These are phyloP conservation scores for Psittacara wagleri DNA, from an alignment of 2,113 vertebrate species.

Conservation along the genomic window DNA sequence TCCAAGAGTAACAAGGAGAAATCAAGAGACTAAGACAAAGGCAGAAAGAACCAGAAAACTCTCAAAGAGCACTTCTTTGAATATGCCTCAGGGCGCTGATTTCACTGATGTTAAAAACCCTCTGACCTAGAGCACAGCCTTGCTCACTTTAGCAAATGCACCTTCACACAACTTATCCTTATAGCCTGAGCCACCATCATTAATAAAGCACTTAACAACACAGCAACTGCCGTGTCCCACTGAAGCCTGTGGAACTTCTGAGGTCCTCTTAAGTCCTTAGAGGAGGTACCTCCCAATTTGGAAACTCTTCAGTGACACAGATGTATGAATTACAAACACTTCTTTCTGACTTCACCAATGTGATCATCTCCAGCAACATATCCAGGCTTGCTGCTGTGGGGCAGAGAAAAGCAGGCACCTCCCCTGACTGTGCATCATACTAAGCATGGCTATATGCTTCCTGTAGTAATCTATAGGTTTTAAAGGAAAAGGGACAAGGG, in stretches of 20 bases:
- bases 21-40: not conserved
- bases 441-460: rapidly evolving
- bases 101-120: not conserved
- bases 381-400: not conserved
- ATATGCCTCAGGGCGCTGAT: not conserved
- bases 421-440: not conserved
- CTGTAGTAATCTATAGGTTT: not conserved
- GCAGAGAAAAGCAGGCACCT: not conserved
- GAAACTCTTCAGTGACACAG: not conserved
- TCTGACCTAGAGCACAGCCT: not conserved
- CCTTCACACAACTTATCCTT: not conserved
- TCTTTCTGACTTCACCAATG: not conserved
- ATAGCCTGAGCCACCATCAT: not conserved
- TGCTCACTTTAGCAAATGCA: not conserved
- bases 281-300: not conserved
- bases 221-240: not conserved
- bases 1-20: not conserved
- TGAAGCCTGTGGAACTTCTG: not conserved
- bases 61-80: not conserved
- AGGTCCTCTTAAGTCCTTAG: not conserved
- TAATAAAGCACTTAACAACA: not conserved
- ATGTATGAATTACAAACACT: not conserved
- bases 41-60: not conserved
- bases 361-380: not conserved
- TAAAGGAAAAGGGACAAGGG: not conserved